Conservation (phyloP, 2,113 vertebrate species). For the Aplodontia rufa region DNA sequence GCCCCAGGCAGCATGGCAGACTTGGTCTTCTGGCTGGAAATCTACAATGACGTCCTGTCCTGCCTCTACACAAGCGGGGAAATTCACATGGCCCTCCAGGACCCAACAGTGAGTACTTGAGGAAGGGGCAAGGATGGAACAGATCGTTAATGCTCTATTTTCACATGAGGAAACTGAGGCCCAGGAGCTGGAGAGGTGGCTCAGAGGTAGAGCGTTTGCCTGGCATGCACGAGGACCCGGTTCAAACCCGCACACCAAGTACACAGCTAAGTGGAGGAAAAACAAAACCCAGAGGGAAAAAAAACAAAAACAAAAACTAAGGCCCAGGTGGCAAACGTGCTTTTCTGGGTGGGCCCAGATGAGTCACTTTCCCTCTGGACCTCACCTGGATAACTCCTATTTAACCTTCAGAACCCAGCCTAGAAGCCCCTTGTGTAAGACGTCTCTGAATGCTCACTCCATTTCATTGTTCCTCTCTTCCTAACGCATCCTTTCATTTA, state of each 20-base stretch:
- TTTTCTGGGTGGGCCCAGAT: neutral
- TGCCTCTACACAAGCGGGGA: neutral
- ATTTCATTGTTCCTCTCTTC: neutral
- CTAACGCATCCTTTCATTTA: neutral
- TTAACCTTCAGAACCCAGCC: neutral
- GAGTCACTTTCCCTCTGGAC: neutral
- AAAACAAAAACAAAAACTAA: no score
- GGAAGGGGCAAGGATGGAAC: neutral
- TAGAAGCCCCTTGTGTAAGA: neutral
- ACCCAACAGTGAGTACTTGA: neutral
- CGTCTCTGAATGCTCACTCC: neutral
- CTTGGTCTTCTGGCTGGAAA: constrained; percentile 20
- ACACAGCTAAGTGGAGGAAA: no score
- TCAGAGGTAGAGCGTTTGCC: no score
- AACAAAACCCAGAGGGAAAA: no score
- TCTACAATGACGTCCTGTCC: constrained; percentile 51
- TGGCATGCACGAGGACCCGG: no score
- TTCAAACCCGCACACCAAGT: no score
- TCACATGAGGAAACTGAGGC: neutral
- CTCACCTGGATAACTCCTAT: neutral
- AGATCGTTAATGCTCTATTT: neutral
- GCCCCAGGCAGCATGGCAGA: constrained; percentile 44
- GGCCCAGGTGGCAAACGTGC: neutral
- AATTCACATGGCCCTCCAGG: neutral
- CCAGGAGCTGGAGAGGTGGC: no score